A percentile compares a stretch with the other conserved stretches of the same genome.
These are phyloP conservation scores for Prosopocoilus inquinatus DNA, from an alignment of 2,888 invertebrate species.

Conservation along the genomic window DNA sequence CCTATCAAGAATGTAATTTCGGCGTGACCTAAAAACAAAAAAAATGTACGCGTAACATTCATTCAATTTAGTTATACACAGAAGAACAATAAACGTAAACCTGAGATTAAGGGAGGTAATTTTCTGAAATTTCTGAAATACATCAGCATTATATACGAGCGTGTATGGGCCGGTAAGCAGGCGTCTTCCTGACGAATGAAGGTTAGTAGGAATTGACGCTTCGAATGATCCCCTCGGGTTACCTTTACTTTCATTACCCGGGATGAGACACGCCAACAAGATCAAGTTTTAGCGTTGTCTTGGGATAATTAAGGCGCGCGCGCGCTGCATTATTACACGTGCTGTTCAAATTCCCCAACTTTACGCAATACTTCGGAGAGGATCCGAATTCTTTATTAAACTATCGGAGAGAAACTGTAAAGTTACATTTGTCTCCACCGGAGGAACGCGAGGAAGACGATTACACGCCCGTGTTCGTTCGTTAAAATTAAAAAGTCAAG, in stretches of 20 bases:
- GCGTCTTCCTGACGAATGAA: not conserved
- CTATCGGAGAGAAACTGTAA: constrained; percentile 1
- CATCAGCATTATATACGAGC: no score
- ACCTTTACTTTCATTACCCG: constrained; percentile 9
- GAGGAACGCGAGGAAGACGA: not conserved
- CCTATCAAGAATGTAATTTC: no score
- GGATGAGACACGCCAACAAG: constrained; percentile 6
- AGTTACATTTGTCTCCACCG: not conserved
- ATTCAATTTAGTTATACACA: no score
- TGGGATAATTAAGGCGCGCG: constrained; percentile 5
- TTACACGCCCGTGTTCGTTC: not conserved
- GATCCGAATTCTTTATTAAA: constrained; percentile 3
- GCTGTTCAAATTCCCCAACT: constrained; percentile 2
- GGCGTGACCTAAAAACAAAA: no score
- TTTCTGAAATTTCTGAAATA: no score
- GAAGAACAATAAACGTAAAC: no score
- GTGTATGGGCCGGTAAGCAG: no score
- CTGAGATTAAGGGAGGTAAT: no score
- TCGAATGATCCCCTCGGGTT: constrained; percentile 3
- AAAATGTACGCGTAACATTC: no score
- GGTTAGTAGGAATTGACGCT: not conserved
- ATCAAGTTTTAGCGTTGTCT: constrained; percentile 5
- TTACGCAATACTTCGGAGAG: not conserved
- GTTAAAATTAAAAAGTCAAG: constrained; percentile 1
- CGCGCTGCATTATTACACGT: constrained; percentile 2